phyloP scores from a whole-genome alignment of 2,797 vertebrate species.

The Lemur catta region DNA sequence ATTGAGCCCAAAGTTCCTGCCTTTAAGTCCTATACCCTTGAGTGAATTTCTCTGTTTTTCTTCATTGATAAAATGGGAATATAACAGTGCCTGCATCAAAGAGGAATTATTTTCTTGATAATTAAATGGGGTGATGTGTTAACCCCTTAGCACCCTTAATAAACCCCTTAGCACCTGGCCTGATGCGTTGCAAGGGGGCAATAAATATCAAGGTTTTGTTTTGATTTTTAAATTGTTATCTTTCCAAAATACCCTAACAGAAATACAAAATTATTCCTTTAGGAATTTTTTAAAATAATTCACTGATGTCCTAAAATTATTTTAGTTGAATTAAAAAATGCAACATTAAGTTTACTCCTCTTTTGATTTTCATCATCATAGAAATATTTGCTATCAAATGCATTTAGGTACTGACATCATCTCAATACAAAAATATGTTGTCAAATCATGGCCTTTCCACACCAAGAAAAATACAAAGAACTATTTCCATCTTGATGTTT shows the following conservation, averaged over 20 bases:
- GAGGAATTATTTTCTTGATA: not conserved
- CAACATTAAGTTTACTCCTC: not conserved
- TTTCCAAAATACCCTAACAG: not conserved
- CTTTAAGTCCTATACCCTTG: not conserved
- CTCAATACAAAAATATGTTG: not conserved
- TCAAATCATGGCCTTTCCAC: not conserved
- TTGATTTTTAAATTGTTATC: not conserved
- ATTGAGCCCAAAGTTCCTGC: not conserved
- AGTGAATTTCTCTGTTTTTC: not conserved
- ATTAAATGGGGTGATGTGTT: not conserved
- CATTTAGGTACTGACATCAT: not conserved
- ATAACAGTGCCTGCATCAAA: not conserved
- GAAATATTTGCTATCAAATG: not conserved
- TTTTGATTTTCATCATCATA: conserved; percentile 33
- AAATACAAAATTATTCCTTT: not conserved
- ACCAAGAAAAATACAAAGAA: conserved; percentile 20
- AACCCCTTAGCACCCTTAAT: not conserved
- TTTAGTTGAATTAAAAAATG: conserved; percentile 5
- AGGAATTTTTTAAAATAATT: not conserved
- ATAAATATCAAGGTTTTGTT: conserved; percentile 23
- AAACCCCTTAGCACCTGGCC: not conserved
- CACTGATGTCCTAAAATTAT: not conserved
- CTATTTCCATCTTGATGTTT: not conserved
- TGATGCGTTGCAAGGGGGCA: not conserved
- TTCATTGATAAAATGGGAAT: not conserved